phyloP scores from a whole-genome alignment of 1,140 invertebrate species.

The Solen grandis region DNA sequence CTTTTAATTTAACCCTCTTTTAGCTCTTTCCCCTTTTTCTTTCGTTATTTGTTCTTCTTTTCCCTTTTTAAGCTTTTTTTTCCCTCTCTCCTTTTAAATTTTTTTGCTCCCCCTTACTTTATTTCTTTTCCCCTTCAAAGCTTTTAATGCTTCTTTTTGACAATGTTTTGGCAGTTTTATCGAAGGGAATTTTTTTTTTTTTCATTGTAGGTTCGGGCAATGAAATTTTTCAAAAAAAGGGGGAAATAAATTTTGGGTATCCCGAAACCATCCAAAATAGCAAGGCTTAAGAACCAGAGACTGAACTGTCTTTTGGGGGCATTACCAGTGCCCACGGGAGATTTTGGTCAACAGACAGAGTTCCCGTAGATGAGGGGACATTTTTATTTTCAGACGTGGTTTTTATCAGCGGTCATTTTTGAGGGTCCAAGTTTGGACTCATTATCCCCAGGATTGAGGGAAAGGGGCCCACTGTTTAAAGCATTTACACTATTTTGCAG shows the following conservation, averaged over 20 bases:
- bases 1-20: too few relatives aligned
- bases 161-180: slow-evolving; percentile 16
- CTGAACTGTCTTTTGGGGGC: not conserved
- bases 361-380: not conserved
- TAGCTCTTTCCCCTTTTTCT: not conserved
- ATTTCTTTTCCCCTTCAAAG: slow-evolving; percentile 6
- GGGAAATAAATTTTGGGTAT: not conserved
- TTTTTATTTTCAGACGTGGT: not conserved
- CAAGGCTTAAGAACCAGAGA: not conserved
- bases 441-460: not conserved
- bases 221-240: not conserved
- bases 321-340: not conserved
- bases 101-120: not conserved
- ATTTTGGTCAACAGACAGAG: not conserved
- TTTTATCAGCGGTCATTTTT: not conserved
- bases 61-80: not conserved
- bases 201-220: not conserved
- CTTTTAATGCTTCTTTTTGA: slow-evolving; percentile 8
- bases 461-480: not conserved
- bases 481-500: not conserved
- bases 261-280: not conserved
- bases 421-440: not conserved
- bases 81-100: not conserved
- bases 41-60: not conserved
- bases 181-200: not conserved